Evolutionary conservation across 2,797 vertebrate species (phyloP), one percentile per base, ranked within the genome.

Genomic region (Pterois miles): DNA sequence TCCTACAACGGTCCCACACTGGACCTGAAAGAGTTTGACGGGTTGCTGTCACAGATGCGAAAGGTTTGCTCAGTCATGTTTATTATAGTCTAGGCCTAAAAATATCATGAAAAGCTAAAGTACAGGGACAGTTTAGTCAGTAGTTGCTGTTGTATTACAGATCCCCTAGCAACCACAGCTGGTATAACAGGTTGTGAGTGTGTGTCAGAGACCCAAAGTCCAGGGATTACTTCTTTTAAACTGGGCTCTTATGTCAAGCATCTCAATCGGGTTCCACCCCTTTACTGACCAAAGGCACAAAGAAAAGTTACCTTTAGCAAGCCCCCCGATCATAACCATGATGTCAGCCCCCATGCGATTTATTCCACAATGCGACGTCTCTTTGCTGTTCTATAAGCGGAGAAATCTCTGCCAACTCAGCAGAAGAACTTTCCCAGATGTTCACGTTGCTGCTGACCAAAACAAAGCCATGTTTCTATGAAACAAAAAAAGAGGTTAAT

Each of bases 1-100:
- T 96, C 96, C 8, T 99, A 98, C 71, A 98, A 94, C 58, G 98
- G 98, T 86, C 96, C 96, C 34, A 97, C 97, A 0, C 95, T 99
- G 94, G 97, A 98, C 93, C 95, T 99, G 91, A 98, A 96, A 83
- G 96, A 98, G 90, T 99, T 99, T 76, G 97, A 99, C 90, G 97
- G 96, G 76, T 94, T 99, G 89, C 93, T 98, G 92, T 96, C 96
- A 91, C 98, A 98, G 92, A 97, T 99, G 97, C 95, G 95, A 96
- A 99, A 98, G 98, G 98, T 99, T 95, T 66, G 66, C 13, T 12
- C 12, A 22, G 13, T 65, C 34, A 18, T 43, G 14, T 73, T 71
- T 67, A 65, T 23, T 74, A 29, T n/a, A 16, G 10, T 56, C n/a
- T 9, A 23, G 36, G 0, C 13, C 38, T 65, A 53, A 57, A 72